Percentiles rank a stretch among this genome's conserved stretches.
Evolutionary conservation across 1,140 invertebrate species (phyloP).

Genomic region (Hirudo medicinalis): DNA sequence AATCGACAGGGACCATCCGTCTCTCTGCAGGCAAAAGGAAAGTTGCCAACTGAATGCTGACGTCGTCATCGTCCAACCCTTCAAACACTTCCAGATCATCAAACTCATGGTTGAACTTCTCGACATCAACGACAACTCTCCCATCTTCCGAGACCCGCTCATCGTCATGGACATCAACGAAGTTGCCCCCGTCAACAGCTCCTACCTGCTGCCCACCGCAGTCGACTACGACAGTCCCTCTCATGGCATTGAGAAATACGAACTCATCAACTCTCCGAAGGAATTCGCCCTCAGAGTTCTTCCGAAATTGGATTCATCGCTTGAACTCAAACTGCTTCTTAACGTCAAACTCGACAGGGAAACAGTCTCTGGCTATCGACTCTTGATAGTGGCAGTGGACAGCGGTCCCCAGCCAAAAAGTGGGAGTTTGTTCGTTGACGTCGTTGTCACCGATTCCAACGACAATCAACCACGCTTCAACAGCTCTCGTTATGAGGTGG

Average conservation of each 20-base stretch:
- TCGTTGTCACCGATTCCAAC: slow-evolving; percentile 69
- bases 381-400: slow-evolving; percentile 70
- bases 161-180: slow-evolving; percentile 87
- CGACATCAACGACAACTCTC: slow-evolving; percentile 39
- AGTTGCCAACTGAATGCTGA: slow-evolving; percentile 16
- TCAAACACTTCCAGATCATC: slow-evolving; percentile 20
- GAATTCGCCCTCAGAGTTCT: slow-evolving; percentile 6
- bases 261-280: slow-evolving; percentile 65
- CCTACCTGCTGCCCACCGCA: slow-evolving; percentile 48
- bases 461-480: slow-evolving; percentile 51
- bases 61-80: slow-evolving; percentile 19
- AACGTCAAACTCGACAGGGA: slow-evolving; percentile 66
- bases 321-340: slow-evolving; percentile 21
- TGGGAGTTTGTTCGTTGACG: slow-evolving; percentile 64
- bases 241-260: slow-evolving; percentile 78
- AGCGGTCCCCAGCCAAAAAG: slow-evolving; percentile 75
- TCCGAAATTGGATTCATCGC: slow-evolving; percentile 4
- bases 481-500: slow-evolving; percentile 36
- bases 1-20: slow-evolving; percentile 18
- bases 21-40: slow-evolving; percentile 11
- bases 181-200: slow-evolving; percentile 58
- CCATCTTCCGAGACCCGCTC: slow-evolving; percentile 33
- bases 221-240: slow-evolving; percentile 73
- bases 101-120: slow-evolving; percentile 43
- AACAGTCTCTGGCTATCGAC: slow-evolving; percentile 57